These are phyloP conservation scores for Channa striata DNA, from an alignment of 2,797 vertebrate genomes.

Conservation along the genomic window DNA sequence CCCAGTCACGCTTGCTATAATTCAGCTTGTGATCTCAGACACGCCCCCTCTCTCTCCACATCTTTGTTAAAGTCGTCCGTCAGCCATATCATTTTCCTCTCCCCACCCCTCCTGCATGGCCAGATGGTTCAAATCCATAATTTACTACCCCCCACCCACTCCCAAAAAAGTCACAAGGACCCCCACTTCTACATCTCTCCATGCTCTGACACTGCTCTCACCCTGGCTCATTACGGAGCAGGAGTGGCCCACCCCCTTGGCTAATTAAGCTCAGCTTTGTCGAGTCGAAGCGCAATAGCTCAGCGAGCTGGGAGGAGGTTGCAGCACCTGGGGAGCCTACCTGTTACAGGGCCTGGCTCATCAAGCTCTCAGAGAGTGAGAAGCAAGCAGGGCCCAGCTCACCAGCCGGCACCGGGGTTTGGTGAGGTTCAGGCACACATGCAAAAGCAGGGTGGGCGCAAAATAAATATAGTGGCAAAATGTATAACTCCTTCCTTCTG, in stretches of 20 bases:
- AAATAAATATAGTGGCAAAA: too few relatives aligned
- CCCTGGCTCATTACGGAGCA: conserved; percentile 84
- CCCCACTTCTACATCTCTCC: conserved; percentile 81
- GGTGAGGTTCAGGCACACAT: too few relatives aligned
- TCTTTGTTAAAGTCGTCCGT: conserved; percentile 95
- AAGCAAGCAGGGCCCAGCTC: conserved; percentile 83
- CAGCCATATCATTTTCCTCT: conserved; percentile 81
- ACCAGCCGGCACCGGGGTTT: conserved; percentile 41
- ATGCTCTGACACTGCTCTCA: conserved; percentile 83
- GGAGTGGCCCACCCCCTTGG: conserved; percentile 82
- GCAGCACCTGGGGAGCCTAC: conserved; percentile 93
- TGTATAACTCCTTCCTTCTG: too few relatives aligned
- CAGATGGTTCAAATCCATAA: conserved; percentile 99
- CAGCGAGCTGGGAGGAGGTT: conserved; percentile 81
- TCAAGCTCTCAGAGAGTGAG: conserved; percentile 74
- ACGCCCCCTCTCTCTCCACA: conserved; percentile 91
- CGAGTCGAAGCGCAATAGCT: conserved; percentile 88
- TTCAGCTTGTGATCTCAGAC: conserved; percentile 91
- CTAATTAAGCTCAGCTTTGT: conserved; percentile 98
- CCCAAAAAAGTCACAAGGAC: conserved; percentile 80
- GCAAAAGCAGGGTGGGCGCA: too few relatives aligned
- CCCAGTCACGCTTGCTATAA: conserved; percentile 86
- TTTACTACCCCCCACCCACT: conserved; percentile 80
- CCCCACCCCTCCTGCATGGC: conserved; percentile 83
- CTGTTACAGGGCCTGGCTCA: conserved; percentile 86